phyloP scores from a whole-genome alignment of 1,140 invertebrate species.

The Rhyacophila brunnea region DNA sequence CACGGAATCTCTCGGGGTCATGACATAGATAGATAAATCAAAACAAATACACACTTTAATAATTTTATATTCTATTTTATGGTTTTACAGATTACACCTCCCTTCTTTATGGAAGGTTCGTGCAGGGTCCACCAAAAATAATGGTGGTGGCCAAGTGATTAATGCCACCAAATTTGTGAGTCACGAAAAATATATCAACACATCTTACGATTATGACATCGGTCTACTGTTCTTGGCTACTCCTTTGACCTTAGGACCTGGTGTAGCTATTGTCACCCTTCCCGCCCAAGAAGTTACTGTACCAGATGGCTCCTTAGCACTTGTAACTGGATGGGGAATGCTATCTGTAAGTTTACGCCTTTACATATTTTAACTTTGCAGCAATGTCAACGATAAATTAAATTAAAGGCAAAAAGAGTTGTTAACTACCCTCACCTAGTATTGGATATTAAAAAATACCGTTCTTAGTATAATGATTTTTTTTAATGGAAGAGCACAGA shows the following conservation, averaged over 20 bases:
- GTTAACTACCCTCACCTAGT: no score
- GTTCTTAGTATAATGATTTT: no score
- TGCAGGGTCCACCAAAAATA: conserved; percentile 2
- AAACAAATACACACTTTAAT: no score
- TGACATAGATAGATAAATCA: no score
- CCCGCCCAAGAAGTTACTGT: not conserved
- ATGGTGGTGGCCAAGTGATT: conserved; percentile 1
- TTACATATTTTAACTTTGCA: no score
- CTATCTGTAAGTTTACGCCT: not conserved
- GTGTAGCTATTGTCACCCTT: not conserved
- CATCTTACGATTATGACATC: not conserved
- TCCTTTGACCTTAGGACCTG: not conserved
- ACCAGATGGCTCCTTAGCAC: conserved; percentile 2
- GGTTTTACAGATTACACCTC: no score
- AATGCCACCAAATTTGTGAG: not conserved
- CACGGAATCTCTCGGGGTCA: no score
- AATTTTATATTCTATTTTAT: no score
- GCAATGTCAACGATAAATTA: not conserved
- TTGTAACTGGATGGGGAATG: conserved; percentile 20
- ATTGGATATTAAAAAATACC: no score
- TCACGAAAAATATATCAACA: not conserved
- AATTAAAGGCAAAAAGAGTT: no score
- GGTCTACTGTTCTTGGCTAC: not conserved
- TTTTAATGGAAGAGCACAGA: not conserved
- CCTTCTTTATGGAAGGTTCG: no score